These are phyloP conservation scores for Melanargia galathea DNA, from an alignment of 2,888 invertebrate species.

Conservation along the genomic window DNA sequence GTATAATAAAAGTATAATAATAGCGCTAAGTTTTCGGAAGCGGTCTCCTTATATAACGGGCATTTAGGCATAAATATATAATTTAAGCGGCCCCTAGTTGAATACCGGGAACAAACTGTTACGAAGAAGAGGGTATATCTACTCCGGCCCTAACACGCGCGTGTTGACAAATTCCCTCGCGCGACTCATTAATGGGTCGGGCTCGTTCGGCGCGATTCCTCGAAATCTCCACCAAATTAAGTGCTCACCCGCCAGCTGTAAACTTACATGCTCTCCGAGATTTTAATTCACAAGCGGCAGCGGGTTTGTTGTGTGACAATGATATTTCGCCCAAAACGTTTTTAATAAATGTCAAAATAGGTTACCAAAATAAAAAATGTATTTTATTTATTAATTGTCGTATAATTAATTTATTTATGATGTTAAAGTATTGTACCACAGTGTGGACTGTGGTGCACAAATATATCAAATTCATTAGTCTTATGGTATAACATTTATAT, in stretches of 20 bases:
- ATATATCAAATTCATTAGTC: no score
- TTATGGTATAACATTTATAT: no score
- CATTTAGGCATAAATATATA: no score
- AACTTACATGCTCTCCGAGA: constrained; percentile 11
- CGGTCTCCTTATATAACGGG: no score
- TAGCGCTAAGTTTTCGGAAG: no score
- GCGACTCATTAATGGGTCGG: constrained; percentile 27
- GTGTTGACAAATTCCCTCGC: constrained; percentile 34
- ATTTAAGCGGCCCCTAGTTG: neutral
- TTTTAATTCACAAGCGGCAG: constrained; percentile 23
- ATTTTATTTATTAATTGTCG: no score
- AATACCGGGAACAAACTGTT: neutral
- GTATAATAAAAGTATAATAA: no score
- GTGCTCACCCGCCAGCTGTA: constrained; percentile 37
- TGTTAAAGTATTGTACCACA: no score
- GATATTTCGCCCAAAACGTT: neutral
- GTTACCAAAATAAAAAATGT: no score
- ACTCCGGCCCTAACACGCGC: neutral
- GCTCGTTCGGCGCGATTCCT: constrained; percentile 30
- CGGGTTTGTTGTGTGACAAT: constrained; percentile 9
- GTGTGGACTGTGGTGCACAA: no score
- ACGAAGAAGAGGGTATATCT: neutral
- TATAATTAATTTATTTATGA: no score
- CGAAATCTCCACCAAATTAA: constrained; percentile 39
- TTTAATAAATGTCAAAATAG: no score